Base-by-base conservation (phyloP, 2,888 invertebrate species). In the Micoletzkya japonica region DNA sequence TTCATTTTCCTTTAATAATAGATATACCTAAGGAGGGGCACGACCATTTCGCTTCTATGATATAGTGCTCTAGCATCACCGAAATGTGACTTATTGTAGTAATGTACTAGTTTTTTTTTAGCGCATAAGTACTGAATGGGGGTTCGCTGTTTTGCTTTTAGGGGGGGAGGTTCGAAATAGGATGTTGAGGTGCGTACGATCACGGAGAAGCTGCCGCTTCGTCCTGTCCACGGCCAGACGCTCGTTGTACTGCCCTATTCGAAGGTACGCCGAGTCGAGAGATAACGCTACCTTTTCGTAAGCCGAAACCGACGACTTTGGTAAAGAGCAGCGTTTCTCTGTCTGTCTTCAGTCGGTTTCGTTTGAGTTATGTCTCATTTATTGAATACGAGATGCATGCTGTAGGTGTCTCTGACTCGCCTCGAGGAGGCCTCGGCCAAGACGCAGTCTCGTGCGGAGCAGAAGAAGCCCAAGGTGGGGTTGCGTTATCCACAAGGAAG, bases 181-280 rank as follows among this genome's bases (percentile, higher is more conserved):
- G 54, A 54, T 54, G 17, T 69, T n/a, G 17, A 69, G 69, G 59
- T 69, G 37, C 90, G 94, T 70, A 88, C 91, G 85, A 92, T 95
- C 73, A 90, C 97, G 90, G 97, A 98, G 79, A 91, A 94, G 80
- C 89, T 98, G 76, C 92, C 94, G n/a, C 93, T 94, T 87, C 79
- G 81, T 58, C 94, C 95, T 85, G 89, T 98, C 70, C 95, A 99
- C 86, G 96, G 96, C 44, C 96, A 96, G 87, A 91, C 90, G 79
- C 95, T 95, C 0, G 91, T 93, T 67, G 96, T 97, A 63, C 94
- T 96, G 56, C 91, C 92, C 86, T 95, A 95, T 73, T 95, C 93
- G 75, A 95, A 95, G 88, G 93, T 94, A 88, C 91, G 92, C 81
- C 87, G 91, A 54, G 49, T 50, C n/a, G 44, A 39, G 59, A 39